Conservation (phyloP, 1,140 invertebrate genomes). For the Nebria ingens region DNA sequence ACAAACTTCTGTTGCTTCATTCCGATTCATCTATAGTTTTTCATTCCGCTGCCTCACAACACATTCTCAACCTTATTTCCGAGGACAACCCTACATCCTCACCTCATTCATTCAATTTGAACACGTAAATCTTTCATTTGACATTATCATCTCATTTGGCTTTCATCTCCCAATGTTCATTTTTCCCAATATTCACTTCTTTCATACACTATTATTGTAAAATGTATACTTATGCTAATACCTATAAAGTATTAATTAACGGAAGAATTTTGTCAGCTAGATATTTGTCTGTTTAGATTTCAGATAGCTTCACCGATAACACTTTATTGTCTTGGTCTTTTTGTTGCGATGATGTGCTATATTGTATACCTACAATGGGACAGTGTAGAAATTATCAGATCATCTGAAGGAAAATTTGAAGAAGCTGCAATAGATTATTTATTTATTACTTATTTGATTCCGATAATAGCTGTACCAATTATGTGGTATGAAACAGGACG, state of each 20-base stretch:
- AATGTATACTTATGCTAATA: slow-evolving; percentile 11
- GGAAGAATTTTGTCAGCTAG: neutral
- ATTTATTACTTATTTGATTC: slow-evolving; percentile 53
- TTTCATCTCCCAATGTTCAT: too few species aligned
- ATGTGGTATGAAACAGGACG: slow-evolving; percentile 51
- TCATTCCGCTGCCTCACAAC: too few species aligned
- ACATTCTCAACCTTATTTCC: too few species aligned
- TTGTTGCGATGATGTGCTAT: slow-evolving; percentile 29
- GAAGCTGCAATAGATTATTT: slow-evolving; percentile 58
- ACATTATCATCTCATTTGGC: too few species aligned
- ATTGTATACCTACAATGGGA: slow-evolving; percentile 46
- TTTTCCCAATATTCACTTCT: too few species aligned
- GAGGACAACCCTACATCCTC: too few species aligned
- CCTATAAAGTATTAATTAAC: neutral
- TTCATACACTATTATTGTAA: too few species aligned
- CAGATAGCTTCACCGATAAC: neutral
- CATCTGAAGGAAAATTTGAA: slow-evolving; percentile 52
- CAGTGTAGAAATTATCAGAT: slow-evolving; percentile 44
- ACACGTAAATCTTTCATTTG: too few species aligned
- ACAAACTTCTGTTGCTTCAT: too few species aligned
- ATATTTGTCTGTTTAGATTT: slow-evolving; percentile 9
- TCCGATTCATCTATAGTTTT: too few species aligned
- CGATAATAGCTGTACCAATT: slow-evolving; percentile 46
- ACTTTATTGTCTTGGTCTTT: neutral
- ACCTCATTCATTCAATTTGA: too few species aligned